Evolutionary conservation across 2,888 invertebrate species (phyloP).

Genomic region (Caenorhabditis plicata): DNA sequence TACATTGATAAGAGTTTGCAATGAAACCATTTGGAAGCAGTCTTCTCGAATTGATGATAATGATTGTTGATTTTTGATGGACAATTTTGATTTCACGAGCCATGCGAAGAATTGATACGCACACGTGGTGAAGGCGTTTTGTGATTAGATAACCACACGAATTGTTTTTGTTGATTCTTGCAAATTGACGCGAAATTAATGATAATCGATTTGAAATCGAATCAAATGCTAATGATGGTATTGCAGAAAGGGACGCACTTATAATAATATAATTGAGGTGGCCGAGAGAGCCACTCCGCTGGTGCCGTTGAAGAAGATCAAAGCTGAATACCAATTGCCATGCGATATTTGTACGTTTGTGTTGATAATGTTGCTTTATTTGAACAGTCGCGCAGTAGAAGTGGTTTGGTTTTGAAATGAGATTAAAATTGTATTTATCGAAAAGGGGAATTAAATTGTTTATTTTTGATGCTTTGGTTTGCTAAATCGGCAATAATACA

Average conservation of each 20-base stretch:
- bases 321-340: constrained; percentile 24
- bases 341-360: constrained; percentile 33
- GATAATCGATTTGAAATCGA: too few relatives aligned
- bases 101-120: too few relatives aligned
- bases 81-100: too few relatives aligned
- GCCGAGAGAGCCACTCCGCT: constrained; percentile 30
- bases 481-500: too few relatives aligned
- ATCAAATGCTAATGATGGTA: too few relatives aligned
- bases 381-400: background rate
- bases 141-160: too few relatives aligned
- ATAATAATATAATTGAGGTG: constrained; percentile 27
- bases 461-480: constrained; percentile 15
- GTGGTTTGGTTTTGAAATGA: background rate
- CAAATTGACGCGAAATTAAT: background rate
- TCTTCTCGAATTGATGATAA: too few relatives aligned
- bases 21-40: too few relatives aligned
- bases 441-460: constrained; percentile 10
- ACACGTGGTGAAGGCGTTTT: too few relatives aligned
- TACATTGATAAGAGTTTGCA: too few relatives aligned
- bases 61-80: too few relatives aligned
- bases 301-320: constrained; percentile 29
- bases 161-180: too few relatives aligned
- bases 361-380: background rate
- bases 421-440: background rate
- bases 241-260: constrained; percentile 6